These are phyloP conservation scores for Calonectris borealis DNA, from an alignment of 2,113 vertebrate species.

Conservation along the genomic window DNA sequence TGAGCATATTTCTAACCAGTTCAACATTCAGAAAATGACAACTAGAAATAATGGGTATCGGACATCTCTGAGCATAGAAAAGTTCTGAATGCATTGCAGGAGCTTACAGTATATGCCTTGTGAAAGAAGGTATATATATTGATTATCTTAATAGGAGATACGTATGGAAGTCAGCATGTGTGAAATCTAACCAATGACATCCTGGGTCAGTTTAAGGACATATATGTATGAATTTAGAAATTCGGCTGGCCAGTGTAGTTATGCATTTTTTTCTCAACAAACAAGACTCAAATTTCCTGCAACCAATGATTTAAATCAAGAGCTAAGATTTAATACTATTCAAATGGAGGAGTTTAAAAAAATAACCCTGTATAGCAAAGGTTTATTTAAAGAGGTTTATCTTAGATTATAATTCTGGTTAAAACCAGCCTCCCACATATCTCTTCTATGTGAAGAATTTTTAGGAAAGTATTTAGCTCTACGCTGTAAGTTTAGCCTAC, in stretches of 20 bases:
- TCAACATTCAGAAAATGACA: background rate
- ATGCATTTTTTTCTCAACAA: background rate
- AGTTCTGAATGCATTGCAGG: background rate
- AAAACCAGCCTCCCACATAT: background rate
- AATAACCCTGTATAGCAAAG: background rate
- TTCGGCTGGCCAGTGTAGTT: background rate
- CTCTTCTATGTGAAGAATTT: background rate
- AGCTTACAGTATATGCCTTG: background rate
- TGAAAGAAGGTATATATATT: background rate
- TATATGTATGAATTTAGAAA: background rate
- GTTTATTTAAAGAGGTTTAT: background rate
- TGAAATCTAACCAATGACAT: background rate
- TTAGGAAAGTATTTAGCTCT: background rate
- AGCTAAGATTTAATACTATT: background rate
- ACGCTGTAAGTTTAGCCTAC: background rate
- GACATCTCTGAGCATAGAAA: background rate
- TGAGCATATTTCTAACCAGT: background rate
- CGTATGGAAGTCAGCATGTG: background rate
- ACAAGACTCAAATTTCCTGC: background rate
- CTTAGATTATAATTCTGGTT: background rate
- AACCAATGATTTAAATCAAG: background rate
- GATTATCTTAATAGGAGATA: background rate
- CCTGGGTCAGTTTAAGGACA: background rate
- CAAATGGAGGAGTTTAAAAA: background rate
- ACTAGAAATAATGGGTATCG: background rate